These are phyloP conservation scores for Drosophila pseudoobscura DNA, from an alignment of 1,140 invertebrate species.

Conservation along the genomic window DNA sequence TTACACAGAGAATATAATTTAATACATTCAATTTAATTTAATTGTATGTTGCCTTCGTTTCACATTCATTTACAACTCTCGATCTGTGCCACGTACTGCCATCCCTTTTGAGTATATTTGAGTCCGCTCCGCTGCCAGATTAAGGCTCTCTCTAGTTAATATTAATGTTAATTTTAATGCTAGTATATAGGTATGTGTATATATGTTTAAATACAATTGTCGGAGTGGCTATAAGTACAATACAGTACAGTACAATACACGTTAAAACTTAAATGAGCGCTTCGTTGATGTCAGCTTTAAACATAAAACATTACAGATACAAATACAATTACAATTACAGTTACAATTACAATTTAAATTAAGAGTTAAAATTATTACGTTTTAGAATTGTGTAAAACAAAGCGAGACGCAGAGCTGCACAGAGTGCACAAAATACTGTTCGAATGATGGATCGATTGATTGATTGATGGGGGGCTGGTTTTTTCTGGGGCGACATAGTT, in stretches of 20 bases:
- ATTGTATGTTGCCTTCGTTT: conserved; percentile 35
- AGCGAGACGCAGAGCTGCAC: conserved; percentile 52
- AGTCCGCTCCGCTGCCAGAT: conserved; percentile 22
- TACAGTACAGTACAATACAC: conserved; percentile 57
- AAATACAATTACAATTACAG: conserved; percentile 5
- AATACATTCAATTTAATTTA: conserved; percentile 57
- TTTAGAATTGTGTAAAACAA: conserved; percentile 41
- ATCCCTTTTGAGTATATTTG: conserved; percentile 57
- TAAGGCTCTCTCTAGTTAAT: neutral
- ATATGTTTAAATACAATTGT: conserved; percentile 54
- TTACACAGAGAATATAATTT: conserved; percentile 70
- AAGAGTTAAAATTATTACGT: conserved; percentile 12
- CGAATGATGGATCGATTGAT: conserved; percentile 31
- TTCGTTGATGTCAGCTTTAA: conserved; percentile 54
- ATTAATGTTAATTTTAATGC: conserved; percentile 5
- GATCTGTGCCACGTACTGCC: neutral
- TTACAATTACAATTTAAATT: conserved; percentile 4
- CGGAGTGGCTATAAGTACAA: conserved; percentile 64
- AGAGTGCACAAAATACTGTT: conserved; percentile 71
- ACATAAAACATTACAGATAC: conserved; percentile 31
- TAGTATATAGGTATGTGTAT: conserved; percentile 30
- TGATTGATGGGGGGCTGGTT: neutral
- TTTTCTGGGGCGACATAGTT: conserved; percentile 31
- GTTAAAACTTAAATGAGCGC: conserved; percentile 76
- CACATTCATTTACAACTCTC: conserved; percentile 65